Evolutionary conservation across 2,113 vertebrate genomes (phyloP).

Genomic region (Typhlomys cinereus): DNA sequence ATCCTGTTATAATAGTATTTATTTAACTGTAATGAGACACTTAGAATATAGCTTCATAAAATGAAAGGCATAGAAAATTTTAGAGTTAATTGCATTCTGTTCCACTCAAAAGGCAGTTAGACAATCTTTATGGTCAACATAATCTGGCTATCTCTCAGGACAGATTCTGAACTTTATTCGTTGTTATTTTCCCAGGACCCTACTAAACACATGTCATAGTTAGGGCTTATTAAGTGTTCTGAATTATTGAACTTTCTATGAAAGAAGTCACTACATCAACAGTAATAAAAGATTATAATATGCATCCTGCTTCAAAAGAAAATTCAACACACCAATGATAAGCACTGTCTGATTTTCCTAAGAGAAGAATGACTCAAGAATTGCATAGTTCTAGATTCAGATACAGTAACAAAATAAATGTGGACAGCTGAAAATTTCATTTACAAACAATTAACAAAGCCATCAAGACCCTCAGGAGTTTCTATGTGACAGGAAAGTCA

Average conservation of each 20-base stretch:
- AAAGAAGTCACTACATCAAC: not conserved
- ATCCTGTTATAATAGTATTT: not conserved
- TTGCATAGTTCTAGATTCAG: not conserved
- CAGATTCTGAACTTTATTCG: not conserved
- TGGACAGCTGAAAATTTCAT: not conserved
- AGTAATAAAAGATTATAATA: not conserved
- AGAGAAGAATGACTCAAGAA: not conserved
- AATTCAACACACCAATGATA: not conserved
- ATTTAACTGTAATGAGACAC: conserved; percentile 10
- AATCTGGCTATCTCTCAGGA: not conserved
- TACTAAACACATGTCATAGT: not conserved
- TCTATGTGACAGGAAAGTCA: not conserved
- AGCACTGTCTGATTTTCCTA: not conserved
- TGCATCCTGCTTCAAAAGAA: not conserved
- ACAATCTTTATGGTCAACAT: not conserved
- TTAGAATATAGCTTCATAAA: not conserved
- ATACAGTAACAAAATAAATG: not conserved
- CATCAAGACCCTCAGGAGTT: not conserved
- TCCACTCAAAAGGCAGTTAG: not conserved
- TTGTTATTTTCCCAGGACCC: not conserved
- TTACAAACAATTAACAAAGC: conserved; percentile 21
- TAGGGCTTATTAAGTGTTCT: not conserved
- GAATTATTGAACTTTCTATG: not conserved
- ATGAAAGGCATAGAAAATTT: not conserved
- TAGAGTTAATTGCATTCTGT: not conserved